These are phyloP conservation scores for Hemaris fuciformis DNA, from an alignment of 2,888 invertebrate genomes.

Conservation along the genomic window DNA sequence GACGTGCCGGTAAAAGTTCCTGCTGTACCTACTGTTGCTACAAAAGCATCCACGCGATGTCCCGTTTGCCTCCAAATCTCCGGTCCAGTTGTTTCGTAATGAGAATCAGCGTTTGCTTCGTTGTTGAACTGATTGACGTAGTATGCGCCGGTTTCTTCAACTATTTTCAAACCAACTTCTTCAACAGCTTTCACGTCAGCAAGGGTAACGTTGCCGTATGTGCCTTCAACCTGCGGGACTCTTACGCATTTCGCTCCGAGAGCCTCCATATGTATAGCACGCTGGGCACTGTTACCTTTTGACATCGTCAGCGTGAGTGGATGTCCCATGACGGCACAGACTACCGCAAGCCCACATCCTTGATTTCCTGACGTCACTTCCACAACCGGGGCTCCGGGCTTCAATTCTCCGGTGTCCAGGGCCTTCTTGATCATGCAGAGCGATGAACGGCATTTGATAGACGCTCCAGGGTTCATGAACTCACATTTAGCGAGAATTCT, in stretches of 20 bases:
- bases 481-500: constrained; percentile 73
- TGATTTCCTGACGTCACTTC: constrained; percentile 75
- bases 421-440: constrained; percentile 65
- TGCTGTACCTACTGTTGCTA: constrained; percentile 69
- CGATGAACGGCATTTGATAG: constrained; percentile 70
- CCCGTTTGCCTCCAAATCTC: constrained; percentile 76
- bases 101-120: constrained; percentile 53
- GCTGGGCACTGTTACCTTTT: constrained; percentile 67
- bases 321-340: constrained; percentile 68
- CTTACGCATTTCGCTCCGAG: constrained; percentile 67
- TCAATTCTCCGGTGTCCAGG: constrained; percentile 48
- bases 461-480: constrained; percentile 75
- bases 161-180: constrained; percentile 52
- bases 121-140: constrained; percentile 72
- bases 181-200: constrained; percentile 67
- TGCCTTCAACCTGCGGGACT: constrained; percentile 71
- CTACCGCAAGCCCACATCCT: constrained; percentile 71
- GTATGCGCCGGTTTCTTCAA: constrained; percentile 58
- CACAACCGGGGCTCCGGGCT: constrained; percentile 59
- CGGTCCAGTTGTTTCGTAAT: constrained; percentile 70
- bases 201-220: constrained; percentile 68
- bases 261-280: constrained; percentile 75
- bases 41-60: constrained; percentile 64
- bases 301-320: constrained; percentile 72
- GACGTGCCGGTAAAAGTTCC: constrained; percentile 68